Evolutionary conservation across 2,113 vertebrate species (phyloP).

Genomic region (Antechinus flavipes): DNA sequence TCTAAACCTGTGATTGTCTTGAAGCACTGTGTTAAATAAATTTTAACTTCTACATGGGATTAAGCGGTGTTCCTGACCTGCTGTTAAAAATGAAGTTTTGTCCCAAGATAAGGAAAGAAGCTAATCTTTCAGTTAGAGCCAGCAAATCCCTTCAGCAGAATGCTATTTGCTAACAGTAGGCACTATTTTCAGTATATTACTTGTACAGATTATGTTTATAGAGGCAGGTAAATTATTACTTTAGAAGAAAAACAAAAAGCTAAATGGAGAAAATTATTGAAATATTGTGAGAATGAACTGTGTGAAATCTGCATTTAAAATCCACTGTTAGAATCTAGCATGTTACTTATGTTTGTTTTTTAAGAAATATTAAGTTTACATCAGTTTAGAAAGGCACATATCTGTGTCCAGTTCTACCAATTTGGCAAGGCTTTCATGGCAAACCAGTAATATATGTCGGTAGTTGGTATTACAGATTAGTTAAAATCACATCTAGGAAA

Average conservation of each 20-base stretch:
- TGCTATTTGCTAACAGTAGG: slow-evolving; percentile 26
- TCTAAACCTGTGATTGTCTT: background rate
- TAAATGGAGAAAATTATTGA: slow-evolving; percentile 48
- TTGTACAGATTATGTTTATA: slow-evolving; percentile 34
- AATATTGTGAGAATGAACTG: slow-evolving; percentile 35
- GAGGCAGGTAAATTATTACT: slow-evolving; percentile 28
- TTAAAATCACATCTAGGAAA: background rate
- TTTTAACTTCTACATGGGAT: background rate
- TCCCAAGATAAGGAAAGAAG: slow-evolving; percentile 3
- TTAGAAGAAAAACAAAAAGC: slow-evolving; percentile 23
- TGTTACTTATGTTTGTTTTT: slow-evolving; percentile 58
- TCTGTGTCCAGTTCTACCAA: slow-evolving; percentile 37
- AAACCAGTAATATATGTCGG: background rate
- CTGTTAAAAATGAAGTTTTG: background rate
- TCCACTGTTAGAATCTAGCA: slow-evolving; percentile 40
- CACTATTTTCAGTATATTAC: slow-evolving; percentile 10
- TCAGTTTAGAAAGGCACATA: slow-evolving; percentile 54
- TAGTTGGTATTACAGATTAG: background rate
- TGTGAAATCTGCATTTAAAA: slow-evolving; percentile 43
- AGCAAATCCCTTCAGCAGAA: slow-evolving; percentile 5
- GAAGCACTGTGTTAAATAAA: background rate
- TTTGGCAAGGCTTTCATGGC: background rate
- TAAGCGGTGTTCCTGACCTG: background rate
- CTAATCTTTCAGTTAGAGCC: background rate
- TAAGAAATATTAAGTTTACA: slow-evolving; percentile 69